Conservation (phyloP, 2,888 invertebrate species). For the Pteria penguin region DNA sequence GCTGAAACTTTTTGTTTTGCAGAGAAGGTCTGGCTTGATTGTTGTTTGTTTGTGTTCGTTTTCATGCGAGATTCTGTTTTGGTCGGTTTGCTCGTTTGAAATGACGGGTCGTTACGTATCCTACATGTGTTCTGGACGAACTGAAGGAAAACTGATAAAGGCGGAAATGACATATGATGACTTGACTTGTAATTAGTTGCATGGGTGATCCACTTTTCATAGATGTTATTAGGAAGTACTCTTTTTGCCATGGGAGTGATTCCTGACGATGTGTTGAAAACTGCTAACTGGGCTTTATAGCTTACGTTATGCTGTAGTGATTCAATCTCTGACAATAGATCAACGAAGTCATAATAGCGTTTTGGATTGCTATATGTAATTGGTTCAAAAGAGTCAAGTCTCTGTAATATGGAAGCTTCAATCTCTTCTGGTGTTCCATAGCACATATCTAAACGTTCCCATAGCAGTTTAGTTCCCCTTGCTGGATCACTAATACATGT, state of each 20-base stretch:
- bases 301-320: not conserved
- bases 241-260: not conserved
- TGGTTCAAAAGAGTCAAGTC: conserved; percentile 2
- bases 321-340: conserved; percentile 1
- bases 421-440: conserved; percentile 3
- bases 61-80: not conserved
- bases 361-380: not conserved
- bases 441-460: conserved; percentile 2
- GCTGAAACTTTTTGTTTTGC: not conserved
- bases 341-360: not conserved
- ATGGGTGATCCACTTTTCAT: not conserved
- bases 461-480: not conserved
- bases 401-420: not conserved
- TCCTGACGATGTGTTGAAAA: conserved; percentile 7
- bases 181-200: not conserved
- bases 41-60: not conserved
- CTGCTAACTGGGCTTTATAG: not conserved
- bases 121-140: not conserved
- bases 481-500: not conserved
- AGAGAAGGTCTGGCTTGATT: not conserved
- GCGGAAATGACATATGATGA: not conserved
- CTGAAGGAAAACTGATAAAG: not conserved
- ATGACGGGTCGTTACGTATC: not conserved
- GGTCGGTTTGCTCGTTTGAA: not conserved
- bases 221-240: not conserved